Evolutionary conservation across 2,113 vertebrate species (phyloP).

Genomic region (Tricholaema leucomelas): DNA sequence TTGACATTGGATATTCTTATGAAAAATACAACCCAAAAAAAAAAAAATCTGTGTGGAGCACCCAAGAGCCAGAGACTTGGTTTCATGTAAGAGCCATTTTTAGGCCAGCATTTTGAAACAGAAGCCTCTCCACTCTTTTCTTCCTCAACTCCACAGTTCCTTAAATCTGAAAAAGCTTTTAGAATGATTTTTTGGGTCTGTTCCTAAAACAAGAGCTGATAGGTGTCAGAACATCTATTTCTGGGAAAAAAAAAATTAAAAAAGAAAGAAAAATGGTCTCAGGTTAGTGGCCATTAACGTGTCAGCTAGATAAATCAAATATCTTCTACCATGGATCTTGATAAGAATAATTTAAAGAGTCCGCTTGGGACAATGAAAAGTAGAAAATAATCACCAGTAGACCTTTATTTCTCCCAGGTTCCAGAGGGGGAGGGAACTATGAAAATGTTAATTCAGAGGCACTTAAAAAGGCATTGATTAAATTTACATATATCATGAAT

Average conservation of each 20-base stretch:
- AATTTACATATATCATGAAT: conserved; percentile 70
- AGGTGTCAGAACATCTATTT: conserved; percentile 52
- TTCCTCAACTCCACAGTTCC: neutral
- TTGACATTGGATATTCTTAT: conserved; percentile 36
- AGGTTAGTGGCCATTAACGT: conserved; percentile 65
- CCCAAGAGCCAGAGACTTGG: neutral
- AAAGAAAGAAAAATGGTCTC: conserved; percentile 63
- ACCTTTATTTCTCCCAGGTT: conserved; percentile 52
- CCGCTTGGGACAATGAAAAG: conserved; percentile 44
- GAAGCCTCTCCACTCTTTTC: neutral
- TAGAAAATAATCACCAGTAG: conserved; percentile 66
- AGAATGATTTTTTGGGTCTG: neutral
- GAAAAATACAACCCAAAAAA: conserved; percentile 11
- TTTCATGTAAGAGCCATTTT: neutral
- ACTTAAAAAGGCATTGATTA: conserved; percentile 55
- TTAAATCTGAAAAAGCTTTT: conserved; percentile 23
- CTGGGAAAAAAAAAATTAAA: neutral
- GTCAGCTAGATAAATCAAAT: conserved; percentile 70
- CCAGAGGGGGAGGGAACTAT: neutral
- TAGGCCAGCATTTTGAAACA: neutral
- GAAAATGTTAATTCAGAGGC: conserved; percentile 61
- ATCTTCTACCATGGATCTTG: conserved; percentile 51
- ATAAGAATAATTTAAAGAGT: conserved; percentile 62
- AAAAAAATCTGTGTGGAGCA: neutral
- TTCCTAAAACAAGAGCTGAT: conserved; percentile 55